Evolutionary conservation across 2,797 vertebrate genomes (phyloP).

Genomic region (Eurystomus glaucurus): DNA sequence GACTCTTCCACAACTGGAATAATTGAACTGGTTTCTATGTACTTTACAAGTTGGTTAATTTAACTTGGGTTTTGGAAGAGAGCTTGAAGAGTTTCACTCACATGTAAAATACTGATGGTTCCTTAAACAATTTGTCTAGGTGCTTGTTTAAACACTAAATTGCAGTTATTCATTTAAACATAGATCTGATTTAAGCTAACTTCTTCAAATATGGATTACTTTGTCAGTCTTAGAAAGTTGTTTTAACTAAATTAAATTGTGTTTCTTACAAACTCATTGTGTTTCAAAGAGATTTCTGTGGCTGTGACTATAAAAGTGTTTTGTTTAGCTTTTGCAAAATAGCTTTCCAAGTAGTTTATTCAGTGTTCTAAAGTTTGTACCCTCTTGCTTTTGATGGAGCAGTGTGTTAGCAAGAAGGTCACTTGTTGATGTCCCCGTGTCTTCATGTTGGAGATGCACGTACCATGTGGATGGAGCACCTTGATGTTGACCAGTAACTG

Average conservation of each 20-base stretch:
- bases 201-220: not conserved
- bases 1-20: not conserved
- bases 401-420: not conserved
- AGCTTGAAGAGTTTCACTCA: not conserved
- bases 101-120: not conserved
- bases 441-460: not conserved
- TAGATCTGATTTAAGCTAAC: not conserved
- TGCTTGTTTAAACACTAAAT: not conserved
- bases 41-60: not conserved
- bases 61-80: not conserved
- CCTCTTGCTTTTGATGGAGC: not conserved
- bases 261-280: not conserved
- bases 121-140: not conserved
- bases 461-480: not conserved
- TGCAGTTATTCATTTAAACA: not conserved
- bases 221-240: not conserved
- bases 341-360: not conserved
- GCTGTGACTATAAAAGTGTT: not conserved
- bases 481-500: not conserved
- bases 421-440: not conserved
- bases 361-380: not conserved
- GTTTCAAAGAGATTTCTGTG: not conserved
- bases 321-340: not conserved
- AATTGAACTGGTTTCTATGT: not conserved
- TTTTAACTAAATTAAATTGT: not conserved